Evolutionary conservation across 1,140 invertebrate genomes (phyloP).

Genomic region (Lordiphosa mommai): DNA sequence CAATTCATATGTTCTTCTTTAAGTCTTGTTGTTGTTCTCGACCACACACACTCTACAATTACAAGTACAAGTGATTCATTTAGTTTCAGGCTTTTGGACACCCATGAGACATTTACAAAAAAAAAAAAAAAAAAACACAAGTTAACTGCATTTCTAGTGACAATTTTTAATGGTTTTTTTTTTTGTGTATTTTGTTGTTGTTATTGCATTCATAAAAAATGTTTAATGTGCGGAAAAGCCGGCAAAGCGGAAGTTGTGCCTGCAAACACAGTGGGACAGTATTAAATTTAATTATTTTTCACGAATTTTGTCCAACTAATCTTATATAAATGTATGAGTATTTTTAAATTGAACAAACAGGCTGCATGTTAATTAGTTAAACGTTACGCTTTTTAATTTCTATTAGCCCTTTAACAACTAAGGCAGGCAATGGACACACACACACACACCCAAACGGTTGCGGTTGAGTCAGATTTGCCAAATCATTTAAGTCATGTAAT

Average conservation of each 20-base stretch:
- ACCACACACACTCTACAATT: background rate
- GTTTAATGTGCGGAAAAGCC: slow-evolving; percentile 62
- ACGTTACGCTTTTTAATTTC: slow-evolving; percentile 53
- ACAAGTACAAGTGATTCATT: background rate
- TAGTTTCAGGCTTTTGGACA: background rate
- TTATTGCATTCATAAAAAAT: slow-evolving; percentile 16
- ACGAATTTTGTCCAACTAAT: slow-evolving; percentile 35
- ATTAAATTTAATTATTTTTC: background rate
- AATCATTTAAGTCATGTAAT: slow-evolving; percentile 25
- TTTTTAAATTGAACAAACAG: slow-evolving; percentile 34
- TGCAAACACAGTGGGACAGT: slow-evolving; percentile 16
- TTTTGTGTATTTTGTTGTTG: background rate
- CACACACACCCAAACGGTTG: background rate
- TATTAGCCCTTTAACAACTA: slow-evolving; percentile 12
- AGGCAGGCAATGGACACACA: background rate
- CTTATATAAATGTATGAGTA: slow-evolving; percentile 8
- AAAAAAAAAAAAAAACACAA: background rate
- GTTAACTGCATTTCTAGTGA: slow-evolving; percentile 10
- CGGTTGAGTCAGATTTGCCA: slow-evolving; percentile 7
- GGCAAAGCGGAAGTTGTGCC: slow-evolving; percentile 44
- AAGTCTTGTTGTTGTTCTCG: too few species aligned
- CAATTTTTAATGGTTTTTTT: slow-evolving; percentile 7
- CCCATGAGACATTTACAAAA: too few species aligned
- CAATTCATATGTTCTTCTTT: too few species aligned
- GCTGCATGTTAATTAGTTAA: slow-evolving; percentile 59